A percentile compares a stretch with the other conserved stretches of the same genome.
phyloP scores from a whole-genome alignment of 2,888 invertebrate genomes.

The Esperia sulphurella region DNA sequence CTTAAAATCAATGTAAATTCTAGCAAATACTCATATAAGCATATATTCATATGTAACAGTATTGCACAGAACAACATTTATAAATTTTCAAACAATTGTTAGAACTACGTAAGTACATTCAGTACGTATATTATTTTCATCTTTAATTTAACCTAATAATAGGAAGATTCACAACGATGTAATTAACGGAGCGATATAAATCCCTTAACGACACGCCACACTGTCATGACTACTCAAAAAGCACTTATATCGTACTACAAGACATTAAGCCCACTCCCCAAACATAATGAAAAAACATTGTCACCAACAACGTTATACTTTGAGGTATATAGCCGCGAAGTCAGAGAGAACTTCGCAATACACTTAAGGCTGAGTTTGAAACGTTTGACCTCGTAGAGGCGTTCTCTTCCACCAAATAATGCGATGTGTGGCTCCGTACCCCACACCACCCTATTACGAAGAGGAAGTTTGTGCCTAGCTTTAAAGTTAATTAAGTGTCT shows the following conservation, averaged over 20 bases:
- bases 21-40: no score
- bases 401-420: conserved; percentile 39
- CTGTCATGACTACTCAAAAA: conserved; percentile 1
- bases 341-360: conserved; percentile 50
- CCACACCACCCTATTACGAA: conserved; percentile 14
- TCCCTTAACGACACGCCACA: not conserved
- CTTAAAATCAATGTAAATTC: no score
- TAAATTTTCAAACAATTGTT: no score
- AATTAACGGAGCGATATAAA: not conserved
- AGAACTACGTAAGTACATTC: no score
- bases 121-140: no score
- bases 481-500: conserved; percentile 66
- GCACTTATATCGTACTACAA: conserved; percentile 1
- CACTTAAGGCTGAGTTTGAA: conserved; percentile 48
- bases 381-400: conserved; percentile 46
- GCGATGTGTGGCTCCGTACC: conserved; percentile 33
- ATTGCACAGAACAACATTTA: no score
- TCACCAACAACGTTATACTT: conserved; percentile 14
- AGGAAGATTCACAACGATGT: not conserved
- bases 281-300: conserved; percentile 7
- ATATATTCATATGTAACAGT: no score
- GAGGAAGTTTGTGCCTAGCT: conserved; percentile 55
- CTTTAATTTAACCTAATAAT: not conserved
- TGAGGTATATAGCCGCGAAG: conserved; percentile 32
- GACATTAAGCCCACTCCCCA: conserved; percentile 8